Evolutionary conservation across 2,797 vertebrate species (phyloP).

Genomic region (Etheostoma nigrum): DNA sequence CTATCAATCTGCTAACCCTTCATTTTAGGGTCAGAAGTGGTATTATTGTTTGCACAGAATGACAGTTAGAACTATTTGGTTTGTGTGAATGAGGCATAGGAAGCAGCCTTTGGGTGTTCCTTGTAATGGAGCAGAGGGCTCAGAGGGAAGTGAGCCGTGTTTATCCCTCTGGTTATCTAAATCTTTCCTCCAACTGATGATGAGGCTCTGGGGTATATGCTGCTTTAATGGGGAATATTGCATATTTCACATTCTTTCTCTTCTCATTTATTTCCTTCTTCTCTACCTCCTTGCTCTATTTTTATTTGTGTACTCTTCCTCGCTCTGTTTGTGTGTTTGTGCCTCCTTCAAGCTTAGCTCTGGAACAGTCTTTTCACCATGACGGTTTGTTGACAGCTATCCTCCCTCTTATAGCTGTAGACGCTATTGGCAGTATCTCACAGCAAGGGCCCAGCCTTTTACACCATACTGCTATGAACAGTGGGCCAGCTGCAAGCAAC

Average conservation of each 20-base stretch:
- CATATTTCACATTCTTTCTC: constrained; percentile 51
- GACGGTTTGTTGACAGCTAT: constrained; percentile 55
- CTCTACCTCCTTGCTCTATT: constrained; percentile 31
- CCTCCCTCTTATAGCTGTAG: constrained; percentile 46
- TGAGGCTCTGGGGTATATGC: constrained; percentile 60
- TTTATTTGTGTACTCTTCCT: constrained; percentile 21
- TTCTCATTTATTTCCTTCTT: constrained; percentile 30
- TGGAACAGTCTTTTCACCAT: constrained; percentile 39
- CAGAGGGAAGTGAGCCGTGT: constrained; percentile 73
- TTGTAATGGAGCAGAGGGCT: constrained; percentile 56
- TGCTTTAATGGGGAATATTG: constrained; percentile 63
- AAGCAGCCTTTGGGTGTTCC: constrained; percentile 55
- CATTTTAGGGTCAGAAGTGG: constrained; percentile 7
- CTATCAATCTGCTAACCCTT: constrained; percentile 31
- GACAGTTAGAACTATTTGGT: constrained; percentile 53
- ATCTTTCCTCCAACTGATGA: constrained; percentile 70
- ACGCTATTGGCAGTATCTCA: constrained; percentile 60
- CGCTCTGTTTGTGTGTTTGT: constrained; percentile 27
- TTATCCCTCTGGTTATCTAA: constrained; percentile 83
- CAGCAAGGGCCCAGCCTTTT: constrained; percentile 60
- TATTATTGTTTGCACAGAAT: constrained; percentile 20
- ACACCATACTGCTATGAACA: constrained; percentile 64
- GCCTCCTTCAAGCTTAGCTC: constrained; percentile 28
- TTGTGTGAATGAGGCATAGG: constrained; percentile 48
- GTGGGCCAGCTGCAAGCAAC: constrained; percentile 55